Evolutionary conservation across 2,888 invertebrate genomes (phyloP).

Genomic region (Phrixothrix hirtus): DNA sequence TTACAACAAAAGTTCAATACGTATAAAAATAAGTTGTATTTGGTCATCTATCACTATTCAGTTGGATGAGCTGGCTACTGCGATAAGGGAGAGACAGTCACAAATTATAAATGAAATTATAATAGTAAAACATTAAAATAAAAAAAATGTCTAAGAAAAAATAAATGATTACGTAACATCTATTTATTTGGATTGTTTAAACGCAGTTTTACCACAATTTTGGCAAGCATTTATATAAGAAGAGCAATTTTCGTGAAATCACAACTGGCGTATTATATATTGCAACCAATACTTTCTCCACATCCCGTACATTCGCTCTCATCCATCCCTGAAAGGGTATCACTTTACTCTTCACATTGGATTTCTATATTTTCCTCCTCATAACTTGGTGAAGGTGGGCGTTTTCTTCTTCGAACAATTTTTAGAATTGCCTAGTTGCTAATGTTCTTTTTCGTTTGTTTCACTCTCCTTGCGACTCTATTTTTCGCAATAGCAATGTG

Average conservation of each 20-base stretch:
- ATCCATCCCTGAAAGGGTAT: conserved; percentile 12
- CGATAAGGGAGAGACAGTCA: too few species aligned
- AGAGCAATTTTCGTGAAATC: conserved; percentile 30
- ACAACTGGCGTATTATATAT: conserved; percentile 26
- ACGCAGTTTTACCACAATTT: conserved; percentile 23
- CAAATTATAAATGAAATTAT: too few species aligned
- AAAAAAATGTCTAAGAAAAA: conserved; percentile 12
- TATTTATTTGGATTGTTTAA: conserved; percentile 8
- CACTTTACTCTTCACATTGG: conserved; percentile 20
- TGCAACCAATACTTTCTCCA: conserved; percentile 30
- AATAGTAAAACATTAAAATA: too few species aligned
- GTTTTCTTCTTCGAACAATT: conserved; percentile 17
- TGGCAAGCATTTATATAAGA: conserved; percentile 24
- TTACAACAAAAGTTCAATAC: conserved; percentile 9
- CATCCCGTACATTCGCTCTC: conserved; percentile 25
- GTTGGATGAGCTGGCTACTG: conserved; percentile 22
- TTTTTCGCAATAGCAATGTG: conserved; percentile 19
- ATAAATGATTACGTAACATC: conserved; percentile 4
- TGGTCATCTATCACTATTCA: conserved; percentile 23
- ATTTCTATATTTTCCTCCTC: conserved; percentile 13
- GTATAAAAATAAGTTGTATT: conserved; percentile 20
- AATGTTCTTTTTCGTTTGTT: conserved; percentile 5
- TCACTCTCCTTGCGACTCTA: conserved; percentile 14
- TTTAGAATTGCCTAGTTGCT: conserved; percentile 17
- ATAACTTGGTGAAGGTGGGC: conserved; percentile 14